These are phyloP conservation scores for Callaeas wilsoni DNA, from an alignment of 2,113 vertebrate species.

Conservation along the genomic window DNA sequence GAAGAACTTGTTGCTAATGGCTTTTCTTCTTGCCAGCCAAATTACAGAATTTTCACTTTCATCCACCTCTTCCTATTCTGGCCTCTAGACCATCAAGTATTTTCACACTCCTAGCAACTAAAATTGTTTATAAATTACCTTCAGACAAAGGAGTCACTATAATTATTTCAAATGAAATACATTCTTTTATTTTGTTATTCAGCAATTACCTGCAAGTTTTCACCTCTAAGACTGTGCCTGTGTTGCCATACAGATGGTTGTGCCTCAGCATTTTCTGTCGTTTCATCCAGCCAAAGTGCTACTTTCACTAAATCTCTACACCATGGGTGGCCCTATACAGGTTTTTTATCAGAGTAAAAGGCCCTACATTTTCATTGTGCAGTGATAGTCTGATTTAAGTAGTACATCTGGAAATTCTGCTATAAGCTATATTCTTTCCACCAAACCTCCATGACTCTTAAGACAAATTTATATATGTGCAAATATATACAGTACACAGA, in stretches of 20 bases:
- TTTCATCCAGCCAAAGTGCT: neutral
- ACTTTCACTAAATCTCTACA: neutral
- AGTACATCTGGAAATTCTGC: neutral
- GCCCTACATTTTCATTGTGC: neutral
- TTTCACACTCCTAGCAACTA: neutral
- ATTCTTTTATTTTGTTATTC: neutral
- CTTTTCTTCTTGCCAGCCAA: neutral
- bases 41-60: neutral
- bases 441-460: neutral
- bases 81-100: neutral
- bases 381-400: neutral
- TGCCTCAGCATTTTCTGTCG: neutral
- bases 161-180: neutral
- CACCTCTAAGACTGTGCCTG: neutral
- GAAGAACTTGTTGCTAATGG: rapidly evolving
- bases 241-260: neutral
- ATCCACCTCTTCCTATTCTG: neutral
- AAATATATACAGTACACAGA: neutral
- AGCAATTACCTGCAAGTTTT: neutral
- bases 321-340: neutral
- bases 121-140: neutral
- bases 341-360: neutral
- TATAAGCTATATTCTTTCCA: neutral
- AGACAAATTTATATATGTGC: neutral
- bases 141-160: neutral